phyloP scores from a whole-genome alignment of 2,888 invertebrate genomes.

The Lasioglossum marginatum region DNA sequence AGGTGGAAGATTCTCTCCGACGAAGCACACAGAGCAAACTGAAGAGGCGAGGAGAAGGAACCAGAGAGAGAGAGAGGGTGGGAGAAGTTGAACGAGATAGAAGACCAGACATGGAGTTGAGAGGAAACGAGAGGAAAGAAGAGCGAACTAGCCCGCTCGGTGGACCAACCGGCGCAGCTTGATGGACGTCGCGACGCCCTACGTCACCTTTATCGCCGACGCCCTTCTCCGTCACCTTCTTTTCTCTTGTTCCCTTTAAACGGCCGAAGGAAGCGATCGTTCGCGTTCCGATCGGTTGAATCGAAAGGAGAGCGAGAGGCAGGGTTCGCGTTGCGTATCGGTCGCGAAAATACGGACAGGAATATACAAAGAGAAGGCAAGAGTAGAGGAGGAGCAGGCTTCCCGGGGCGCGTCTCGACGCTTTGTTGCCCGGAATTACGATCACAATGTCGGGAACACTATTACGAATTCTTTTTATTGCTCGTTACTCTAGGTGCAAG shows the following conservation, averaged over 20 bases:
- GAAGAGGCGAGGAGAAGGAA: conserved; percentile 3
- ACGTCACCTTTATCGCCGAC: conserved; percentile 81
- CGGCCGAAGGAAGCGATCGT: conserved; percentile 55
- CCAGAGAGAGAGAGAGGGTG: background rate
- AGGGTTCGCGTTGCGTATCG: background rate
- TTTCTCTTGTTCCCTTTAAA: conserved; percentile 49
- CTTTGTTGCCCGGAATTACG: conserved; percentile 24
- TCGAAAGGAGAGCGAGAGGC: background rate
- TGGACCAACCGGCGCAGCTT: conserved; percentile 81
- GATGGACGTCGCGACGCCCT: conserved; percentile 84
- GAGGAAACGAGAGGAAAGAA: conserved; percentile 17
- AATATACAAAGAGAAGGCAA: background rate
- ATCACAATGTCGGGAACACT: conserved; percentile 34
- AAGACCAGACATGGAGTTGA: background rate
- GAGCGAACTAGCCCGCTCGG: conserved; percentile 61
- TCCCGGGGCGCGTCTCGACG: background rate
- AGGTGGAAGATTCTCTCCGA: conserved; percentile 72
- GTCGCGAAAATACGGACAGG: background rate
- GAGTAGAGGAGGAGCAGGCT: background rate
- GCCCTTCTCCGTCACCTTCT: conserved; percentile 69
- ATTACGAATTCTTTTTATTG: conserved; percentile 46
- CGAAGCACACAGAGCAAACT: conserved; percentile 49
- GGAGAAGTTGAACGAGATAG: conserved; percentile 15
- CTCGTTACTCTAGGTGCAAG: conserved; percentile 58
- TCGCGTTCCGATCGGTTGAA: conserved; percentile 17